Evolutionary conservation across 1,140 invertebrate species (phyloP).

Genomic region (Heliothis subflexa): DNA sequence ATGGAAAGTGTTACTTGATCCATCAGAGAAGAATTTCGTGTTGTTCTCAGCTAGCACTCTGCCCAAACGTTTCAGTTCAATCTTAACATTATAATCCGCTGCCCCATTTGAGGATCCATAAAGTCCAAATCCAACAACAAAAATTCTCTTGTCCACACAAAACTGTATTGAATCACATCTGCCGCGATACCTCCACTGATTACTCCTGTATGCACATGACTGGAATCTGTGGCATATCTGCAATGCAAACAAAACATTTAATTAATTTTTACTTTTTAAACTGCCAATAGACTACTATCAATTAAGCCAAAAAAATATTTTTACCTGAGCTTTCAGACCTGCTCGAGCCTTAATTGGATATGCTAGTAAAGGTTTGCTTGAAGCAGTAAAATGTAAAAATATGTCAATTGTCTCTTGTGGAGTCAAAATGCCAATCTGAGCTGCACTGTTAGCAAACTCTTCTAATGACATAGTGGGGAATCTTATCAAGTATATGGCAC

Average conservation of each 20-base stretch:
- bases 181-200: conserved; percentile 97
- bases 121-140: conserved; percentile 96
- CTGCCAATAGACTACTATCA: not conserved
- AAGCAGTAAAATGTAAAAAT: conserved; percentile 95
- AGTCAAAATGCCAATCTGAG: conserved; percentile 95
- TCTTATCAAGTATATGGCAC: conserved; percentile 93
- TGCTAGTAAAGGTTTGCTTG: conserved; percentile 92
- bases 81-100: conserved; percentile 96
- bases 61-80: conserved; percentile 95
- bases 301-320: conserved; percentile 6
- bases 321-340: conserved; percentile 95
- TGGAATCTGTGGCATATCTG: conserved; percentile 97
- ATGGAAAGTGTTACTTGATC: conserved; percentile 97
- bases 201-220: conserved; percentile 97
- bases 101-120: conserved; percentile 97
- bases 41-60: conserved; percentile 95
- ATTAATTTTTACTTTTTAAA: not conserved
- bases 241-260: conserved; percentile 52
- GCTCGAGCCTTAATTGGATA: conserved; percentile 93
- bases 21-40: conserved; percentile 97
- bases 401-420: conserved; percentile 96
- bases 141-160: conserved; percentile 96
- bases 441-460: conserved; percentile 96
- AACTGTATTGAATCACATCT: conserved; percentile 97
- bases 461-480: conserved; percentile 96